Conservation (phyloP, 2,113 vertebrate species). For the Lynx canadensis region DNA sequence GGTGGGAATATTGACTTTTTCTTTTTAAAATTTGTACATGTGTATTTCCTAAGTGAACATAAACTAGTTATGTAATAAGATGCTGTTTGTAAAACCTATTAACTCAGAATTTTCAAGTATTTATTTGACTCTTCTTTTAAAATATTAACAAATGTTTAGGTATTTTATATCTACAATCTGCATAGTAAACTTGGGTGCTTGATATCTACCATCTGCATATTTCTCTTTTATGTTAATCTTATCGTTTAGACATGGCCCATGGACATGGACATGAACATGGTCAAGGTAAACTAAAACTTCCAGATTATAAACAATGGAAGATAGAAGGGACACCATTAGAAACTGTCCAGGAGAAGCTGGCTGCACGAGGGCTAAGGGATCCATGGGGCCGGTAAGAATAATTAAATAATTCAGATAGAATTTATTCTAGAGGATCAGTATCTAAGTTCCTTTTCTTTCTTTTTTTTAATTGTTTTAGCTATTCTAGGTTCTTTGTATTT, state of each 20-base stretch:
- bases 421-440: not conserved
- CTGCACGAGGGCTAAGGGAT: conserved; percentile 90
- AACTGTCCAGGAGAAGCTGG: conserved; percentile 89
- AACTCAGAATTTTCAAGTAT: conserved; percentile 31
- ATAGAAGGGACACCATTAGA: conserved; percentile 94
- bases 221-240: not conserved
- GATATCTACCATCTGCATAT: not conserved
- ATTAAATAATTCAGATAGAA: not conserved
- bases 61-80: not conserved
- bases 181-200: not conserved
- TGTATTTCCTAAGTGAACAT: conserved; percentile 13
- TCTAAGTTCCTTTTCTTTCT: conserved; percentile 6
- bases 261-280: conserved; percentile 83
- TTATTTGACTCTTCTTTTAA: conserved; percentile 14
- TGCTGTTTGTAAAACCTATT: conserved; percentile 8
- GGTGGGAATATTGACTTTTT: not conserved
- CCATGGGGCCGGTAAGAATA: conserved; percentile 93
- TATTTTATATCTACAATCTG: not conserved
- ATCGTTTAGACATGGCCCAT: conserved; percentile 83
- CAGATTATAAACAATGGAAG: conserved; percentile 94
- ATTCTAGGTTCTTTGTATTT: not conserved
- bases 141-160: not conserved
- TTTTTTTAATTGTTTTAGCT: not conserved
- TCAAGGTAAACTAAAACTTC: conserved; percentile 89
- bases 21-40: not conserved